These are phyloP conservation scores for Poecilia wingei DNA, from an alignment of 2,797 vertebrate genomes.

Conservation along the genomic window DNA sequence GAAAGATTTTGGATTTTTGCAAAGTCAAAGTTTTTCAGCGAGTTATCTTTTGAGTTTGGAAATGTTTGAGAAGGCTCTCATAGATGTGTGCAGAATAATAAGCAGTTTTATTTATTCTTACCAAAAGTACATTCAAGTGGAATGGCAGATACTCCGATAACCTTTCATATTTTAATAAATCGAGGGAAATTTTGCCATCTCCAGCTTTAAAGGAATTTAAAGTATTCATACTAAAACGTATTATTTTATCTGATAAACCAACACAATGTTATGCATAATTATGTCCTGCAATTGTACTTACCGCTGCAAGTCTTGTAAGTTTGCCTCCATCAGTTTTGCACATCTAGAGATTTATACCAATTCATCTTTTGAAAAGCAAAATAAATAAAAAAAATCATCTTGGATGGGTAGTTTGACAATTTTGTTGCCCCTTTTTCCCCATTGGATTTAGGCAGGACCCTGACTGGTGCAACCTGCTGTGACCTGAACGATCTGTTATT, in stretches of 20 bases:
- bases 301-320: not conserved
- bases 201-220: not conserved
- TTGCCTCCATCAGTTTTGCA: not conserved
- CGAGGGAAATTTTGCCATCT: not conserved
- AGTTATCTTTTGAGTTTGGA: not conserved
- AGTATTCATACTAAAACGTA: not conserved
- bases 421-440: not conserved
- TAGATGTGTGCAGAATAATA: not conserved
- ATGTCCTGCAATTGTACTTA: not conserved
- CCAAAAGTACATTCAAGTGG: not conserved
- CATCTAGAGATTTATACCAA: not conserved
- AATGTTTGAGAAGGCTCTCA: no score
- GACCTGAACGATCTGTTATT: not conserved
- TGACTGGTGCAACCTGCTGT: not conserved
- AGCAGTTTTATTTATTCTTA: not conserved
- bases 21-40: not conserved
- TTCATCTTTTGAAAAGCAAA: not conserved
- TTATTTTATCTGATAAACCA: not conserved
- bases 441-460: not conserved
- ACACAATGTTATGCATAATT: not conserved
- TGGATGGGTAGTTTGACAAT: not conserved
- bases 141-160: not conserved
- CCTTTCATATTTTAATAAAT: not conserved
- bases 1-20: slow-evolving; percentile 10
- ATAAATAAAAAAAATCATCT: not conserved